These are phyloP conservation scores for Odontocolon sp. DNA, from an alignment of 2,888 invertebrate species.

Conservation along the genomic window DNA sequence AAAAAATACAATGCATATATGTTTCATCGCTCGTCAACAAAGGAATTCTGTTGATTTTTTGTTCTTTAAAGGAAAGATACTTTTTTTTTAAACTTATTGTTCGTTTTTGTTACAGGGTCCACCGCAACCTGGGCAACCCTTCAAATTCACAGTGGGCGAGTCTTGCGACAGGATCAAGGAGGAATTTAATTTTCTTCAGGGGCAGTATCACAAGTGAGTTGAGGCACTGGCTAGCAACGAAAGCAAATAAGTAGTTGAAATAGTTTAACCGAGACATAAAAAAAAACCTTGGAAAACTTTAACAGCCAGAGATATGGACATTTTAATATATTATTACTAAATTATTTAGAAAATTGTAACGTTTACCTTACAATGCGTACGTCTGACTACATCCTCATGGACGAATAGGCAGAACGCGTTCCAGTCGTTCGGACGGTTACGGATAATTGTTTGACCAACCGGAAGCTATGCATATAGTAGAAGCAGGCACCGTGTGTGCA, in stretches of 20 bases:
- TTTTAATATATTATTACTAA: no score
- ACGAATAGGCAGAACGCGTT: conserved; percentile 68
- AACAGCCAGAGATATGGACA: no score
- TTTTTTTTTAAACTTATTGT: conserved; percentile 7
- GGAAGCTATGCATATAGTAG: conserved; percentile 73
- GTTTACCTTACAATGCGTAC: no score
- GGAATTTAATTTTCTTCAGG: conserved; percentile 96
- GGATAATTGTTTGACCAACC: conserved; percentile 77
- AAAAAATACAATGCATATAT: conserved; percentile 25
- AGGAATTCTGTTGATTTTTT: not conserved
- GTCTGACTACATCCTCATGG: conserved; percentile 35
- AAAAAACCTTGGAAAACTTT: no score
- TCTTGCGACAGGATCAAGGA: conserved; percentile 97
- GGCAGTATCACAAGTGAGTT: conserved; percentile 97
- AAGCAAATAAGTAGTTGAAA: no score
- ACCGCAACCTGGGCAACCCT: conserved; percentile 94
- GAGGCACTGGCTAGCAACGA: no score
- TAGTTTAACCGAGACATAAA: no score
- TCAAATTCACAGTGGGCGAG: conserved; percentile 96
- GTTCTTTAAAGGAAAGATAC: not conserved
- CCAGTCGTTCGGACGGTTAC: conserved; percentile 68
- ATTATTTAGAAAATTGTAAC: no score
- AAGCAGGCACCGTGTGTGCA: conserved; percentile 27
- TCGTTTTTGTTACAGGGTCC: conserved; percentile 84
- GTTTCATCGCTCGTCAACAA: not conserved